phyloP scores from a whole-genome alignment of 2,888 invertebrate species.

The Octodonta nipae region DNA sequence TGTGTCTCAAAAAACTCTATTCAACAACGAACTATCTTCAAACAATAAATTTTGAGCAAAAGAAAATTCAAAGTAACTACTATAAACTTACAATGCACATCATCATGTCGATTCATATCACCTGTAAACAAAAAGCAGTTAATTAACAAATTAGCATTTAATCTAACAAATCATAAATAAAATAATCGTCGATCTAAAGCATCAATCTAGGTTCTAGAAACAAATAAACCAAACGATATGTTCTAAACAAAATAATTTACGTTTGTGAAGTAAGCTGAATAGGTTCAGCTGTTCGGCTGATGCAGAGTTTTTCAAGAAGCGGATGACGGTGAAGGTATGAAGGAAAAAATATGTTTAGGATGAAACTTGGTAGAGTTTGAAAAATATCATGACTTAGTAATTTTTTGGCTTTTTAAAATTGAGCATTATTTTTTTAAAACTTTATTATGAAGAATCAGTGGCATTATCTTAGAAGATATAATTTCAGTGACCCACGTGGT shows the following conservation, averaged over 20 bases:
- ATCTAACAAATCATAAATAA: conserved; percentile 1
- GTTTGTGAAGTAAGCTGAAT: neutral
- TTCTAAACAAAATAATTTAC: neutral
- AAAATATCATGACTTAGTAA: no score
- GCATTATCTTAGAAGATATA: no score
- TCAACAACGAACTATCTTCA: no score
- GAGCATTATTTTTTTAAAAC: no score
- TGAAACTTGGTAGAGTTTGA: neutral
- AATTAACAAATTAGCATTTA: conserved; percentile 14
- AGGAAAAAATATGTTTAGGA: neutral
- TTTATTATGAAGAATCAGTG: no score
- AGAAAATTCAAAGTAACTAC: conserved; percentile 4
- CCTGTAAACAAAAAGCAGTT: conserved; percentile 41
- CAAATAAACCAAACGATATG: no score
- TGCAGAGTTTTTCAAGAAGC: conserved; percentile 32
- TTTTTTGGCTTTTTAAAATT: no score
- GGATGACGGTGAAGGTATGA: neutral
- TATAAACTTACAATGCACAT: conserved; percentile 57
- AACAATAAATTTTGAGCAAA: conserved; percentile 4
- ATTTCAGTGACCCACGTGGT: no score
- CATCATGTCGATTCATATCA: conserved; percentile 62
- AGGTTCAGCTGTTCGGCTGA: no score
- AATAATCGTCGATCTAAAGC: no score
- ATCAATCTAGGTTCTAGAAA: no score
- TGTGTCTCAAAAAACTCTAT: neutral